Conservation (phyloP, 2,888 invertebrate species). For the Drosophila tripunctata region DNA sequence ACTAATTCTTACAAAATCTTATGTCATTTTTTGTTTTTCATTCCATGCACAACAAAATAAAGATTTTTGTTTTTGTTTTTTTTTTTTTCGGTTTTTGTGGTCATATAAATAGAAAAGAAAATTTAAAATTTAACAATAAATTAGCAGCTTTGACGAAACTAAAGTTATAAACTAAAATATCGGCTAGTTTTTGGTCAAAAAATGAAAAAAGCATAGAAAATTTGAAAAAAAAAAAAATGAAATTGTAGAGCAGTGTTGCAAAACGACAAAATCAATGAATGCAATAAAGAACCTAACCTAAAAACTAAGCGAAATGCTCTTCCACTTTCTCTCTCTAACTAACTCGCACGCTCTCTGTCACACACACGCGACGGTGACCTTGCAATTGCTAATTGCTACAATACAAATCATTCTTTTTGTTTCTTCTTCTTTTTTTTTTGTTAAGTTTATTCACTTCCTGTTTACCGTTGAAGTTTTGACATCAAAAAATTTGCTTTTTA, state of each 20-base stretch:
- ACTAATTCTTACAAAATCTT: slow-evolving; percentile 75
- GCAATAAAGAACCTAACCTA: slow-evolving; percentile 6
- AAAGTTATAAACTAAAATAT: slow-evolving; percentile 54
- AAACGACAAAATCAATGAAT: slow-evolving; percentile 7
- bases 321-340: no score
- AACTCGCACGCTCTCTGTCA: background rate
- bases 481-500: slow-evolving; percentile 64
- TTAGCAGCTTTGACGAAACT: slow-evolving; percentile 31
- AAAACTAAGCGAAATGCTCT: slow-evolving; percentile 14
- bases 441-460: no score
- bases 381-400: no score
- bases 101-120: slow-evolving; percentile 1
- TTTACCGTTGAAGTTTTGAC: slow-evolving; percentile 53
- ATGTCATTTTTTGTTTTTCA: slow-evolving; percentile 52
- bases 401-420: slow-evolving; percentile 22
- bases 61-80: no score
- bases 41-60: slow-evolving; percentile 47
- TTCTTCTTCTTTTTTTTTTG: slow-evolving; percentile 28
- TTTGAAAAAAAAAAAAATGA: slow-evolving; percentile 3
- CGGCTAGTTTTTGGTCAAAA: slow-evolving; percentile 39
- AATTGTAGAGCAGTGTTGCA: slow-evolving; percentile 5
- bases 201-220: slow-evolving; percentile 42
- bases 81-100: no score
- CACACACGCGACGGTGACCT: background rate
- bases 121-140: slow-evolving; percentile 3